Base-by-base conservation (phyloP, 2,888 invertebrate genomes). In the Phengaris alcon region DNA sequence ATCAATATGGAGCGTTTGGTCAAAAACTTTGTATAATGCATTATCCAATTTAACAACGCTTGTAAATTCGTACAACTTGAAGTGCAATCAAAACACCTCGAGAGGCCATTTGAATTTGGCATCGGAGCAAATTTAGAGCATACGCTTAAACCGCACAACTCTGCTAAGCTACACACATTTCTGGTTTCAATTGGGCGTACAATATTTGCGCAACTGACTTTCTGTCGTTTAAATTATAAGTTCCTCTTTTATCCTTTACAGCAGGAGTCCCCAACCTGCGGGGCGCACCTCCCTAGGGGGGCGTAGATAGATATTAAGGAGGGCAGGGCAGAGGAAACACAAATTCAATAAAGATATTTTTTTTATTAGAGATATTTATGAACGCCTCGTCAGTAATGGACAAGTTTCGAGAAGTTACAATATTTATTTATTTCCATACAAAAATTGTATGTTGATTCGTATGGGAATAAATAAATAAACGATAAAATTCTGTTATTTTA, bases 81-180 rank as follows among this genome's bases (percentile, higher is more conserved):
- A 72, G 72, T 54, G 54, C 72, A 72, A 72, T 72, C 72, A 72
- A 72, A 72, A 72, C 72, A 72, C 72, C 72, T 72, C 72, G 72
- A 72, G 72, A 72, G 72, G 54, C 72, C 72, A 72, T 72, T 72
- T 54, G 72, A 54, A 72, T 72, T 72, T 72, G 72, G 72, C 72
- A 72, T 72, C 54, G 72, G 72, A 54, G 72, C 72, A 72, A 72
- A 52, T 72, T 72, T 72, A 72, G 52, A 72, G 72, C 72, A 35
- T 54, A 72, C 72, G 72, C 70, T 72, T 72, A 22, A 72, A 52
- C 52, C 72, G 13, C 72, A 72, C 12, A 13, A 51, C 54, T 22
- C 51, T 52, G 22, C 70, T 52, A 70, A 70, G 15, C 70, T 70
- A 70, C 51, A 70, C 70, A 70, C 51, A 70, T 70, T 70, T 70